Evolutionary conservation across 2,888 invertebrate species (phyloP).

Genomic region (Acanthosoma haemorrhoidale): DNA sequence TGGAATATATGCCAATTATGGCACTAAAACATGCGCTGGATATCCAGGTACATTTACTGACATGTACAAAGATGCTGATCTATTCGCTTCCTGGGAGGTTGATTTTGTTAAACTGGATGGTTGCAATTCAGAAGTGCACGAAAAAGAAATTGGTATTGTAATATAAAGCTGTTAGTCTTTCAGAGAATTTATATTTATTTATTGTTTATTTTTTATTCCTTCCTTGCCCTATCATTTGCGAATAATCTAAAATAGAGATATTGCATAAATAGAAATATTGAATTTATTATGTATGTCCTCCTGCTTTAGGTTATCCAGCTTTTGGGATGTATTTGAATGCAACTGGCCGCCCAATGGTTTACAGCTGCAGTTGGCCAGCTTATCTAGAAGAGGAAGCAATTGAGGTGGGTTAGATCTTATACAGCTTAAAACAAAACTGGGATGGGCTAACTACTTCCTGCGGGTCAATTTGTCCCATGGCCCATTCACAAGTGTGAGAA

Average conservation of each 20-base stretch:
- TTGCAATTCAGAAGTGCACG: conserved; percentile 48
- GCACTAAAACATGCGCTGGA: conserved; percentile 54
- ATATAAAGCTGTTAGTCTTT: neutral
- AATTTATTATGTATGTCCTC: neutral
- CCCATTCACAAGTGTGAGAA: too few species aligned
- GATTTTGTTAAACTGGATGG: conserved; percentile 59
- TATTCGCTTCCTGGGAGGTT: conserved; percentile 55
- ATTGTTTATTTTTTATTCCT: neutral
- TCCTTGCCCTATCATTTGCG: neutral
- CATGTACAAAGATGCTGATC: conserved; percentile 51
- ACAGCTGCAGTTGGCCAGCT: conserved; percentile 57
- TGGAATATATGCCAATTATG: conserved; percentile 58
- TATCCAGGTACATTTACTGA: conserved; percentile 52
- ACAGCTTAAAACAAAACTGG: too few species aligned
- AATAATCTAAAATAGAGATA: neutral
- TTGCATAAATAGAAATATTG: too few species aligned
- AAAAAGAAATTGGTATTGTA: conserved; percentile 44
- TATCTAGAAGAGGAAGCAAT: conserved; percentile 47
- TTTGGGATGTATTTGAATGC: conserved; percentile 51
- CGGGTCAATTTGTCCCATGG: too few species aligned
- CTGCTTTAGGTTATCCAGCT: conserved; percentile 48
- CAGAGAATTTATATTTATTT: neutral
- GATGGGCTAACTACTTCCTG: too few species aligned
- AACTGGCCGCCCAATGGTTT: conserved; percentile 54
- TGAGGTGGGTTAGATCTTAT: conserved; percentile 42